A percentile compares a stretch with the other conserved stretches of the same genome.
Evolutionary conservation across 2,113 vertebrate species (phyloP).

Genomic region (Callaeas wilsoni): DNA sequence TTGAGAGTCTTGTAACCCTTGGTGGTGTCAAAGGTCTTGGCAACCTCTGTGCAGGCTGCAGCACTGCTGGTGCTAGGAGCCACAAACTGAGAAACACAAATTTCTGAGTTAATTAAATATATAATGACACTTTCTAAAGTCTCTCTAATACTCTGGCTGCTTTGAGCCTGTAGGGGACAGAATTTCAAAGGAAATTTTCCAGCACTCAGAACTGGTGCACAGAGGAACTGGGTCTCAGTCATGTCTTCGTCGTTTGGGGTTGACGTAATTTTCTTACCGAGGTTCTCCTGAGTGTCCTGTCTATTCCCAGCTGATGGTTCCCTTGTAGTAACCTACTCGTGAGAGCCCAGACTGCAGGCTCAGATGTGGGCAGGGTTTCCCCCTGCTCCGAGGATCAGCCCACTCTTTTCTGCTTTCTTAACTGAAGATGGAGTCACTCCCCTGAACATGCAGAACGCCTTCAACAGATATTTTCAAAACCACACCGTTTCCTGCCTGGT

Average conservation of each 20-base stretch:
- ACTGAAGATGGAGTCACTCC: slow-evolving; percentile 3
- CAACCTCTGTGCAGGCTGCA: background rate
- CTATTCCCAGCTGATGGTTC: background rate
- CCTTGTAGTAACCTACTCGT: background rate
- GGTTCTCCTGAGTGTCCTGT: background rate
- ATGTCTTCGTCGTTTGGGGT: accelerated
- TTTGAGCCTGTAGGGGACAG: slow-evolving; percentile 28
- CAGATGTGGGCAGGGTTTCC: background rate
- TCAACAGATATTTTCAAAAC: background rate
- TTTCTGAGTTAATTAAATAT: background rate
- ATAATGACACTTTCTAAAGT: background rate
- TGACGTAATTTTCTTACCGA: background rate
- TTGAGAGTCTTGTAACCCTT: background rate
- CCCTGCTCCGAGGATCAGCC: background rate
- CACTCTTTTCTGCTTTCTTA: background rate
- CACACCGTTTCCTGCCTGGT: background rate
- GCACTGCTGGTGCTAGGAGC: background rate
- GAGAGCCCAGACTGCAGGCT: background rate
- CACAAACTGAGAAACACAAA: background rate
- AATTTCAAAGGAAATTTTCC: background rate
- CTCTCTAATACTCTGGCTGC: background rate
- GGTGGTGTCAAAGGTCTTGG: background rate
- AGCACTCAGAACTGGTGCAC: background rate
- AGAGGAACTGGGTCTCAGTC: background rate
- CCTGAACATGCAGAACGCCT: background rate